phyloP scores from a whole-genome alignment of 2,888 invertebrate species.

The Lepidocyrtoides sp. region DNA sequence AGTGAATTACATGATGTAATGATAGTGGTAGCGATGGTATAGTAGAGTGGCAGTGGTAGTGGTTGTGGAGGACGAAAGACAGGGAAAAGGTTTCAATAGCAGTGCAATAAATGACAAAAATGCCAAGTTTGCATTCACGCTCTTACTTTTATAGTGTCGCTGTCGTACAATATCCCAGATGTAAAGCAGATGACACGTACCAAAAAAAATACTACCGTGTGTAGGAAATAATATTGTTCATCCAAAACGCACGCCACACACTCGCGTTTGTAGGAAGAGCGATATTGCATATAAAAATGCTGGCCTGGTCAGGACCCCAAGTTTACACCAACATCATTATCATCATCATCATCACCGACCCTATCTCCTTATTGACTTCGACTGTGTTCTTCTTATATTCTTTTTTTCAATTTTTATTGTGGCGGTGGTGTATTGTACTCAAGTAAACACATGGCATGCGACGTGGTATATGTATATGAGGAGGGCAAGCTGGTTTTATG shows the following conservation, averaged over 20 bases:
- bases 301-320: conserved; percentile 35
- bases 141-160: conserved; percentile 65
- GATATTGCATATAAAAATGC: conserved; percentile 48
- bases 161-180: conserved; percentile 76
- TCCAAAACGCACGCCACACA: neutral
- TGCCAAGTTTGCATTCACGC: conserved; percentile 76
- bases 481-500: conserved; percentile 49
- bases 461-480: neutral
- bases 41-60: too few relatives aligned
- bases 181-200: conserved; percentile 79
- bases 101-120: conserved; percentile 76
- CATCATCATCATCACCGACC: neutral
- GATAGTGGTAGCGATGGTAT: too few relatives aligned
- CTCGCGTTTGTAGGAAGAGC: neutral
- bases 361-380: conserved; percentile 15
- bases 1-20: conserved; percentile 65
- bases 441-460: conserved; percentile 66
- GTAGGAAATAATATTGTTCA: conserved; percentile 12
- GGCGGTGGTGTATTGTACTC: neutral
- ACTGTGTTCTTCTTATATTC: conserved; percentile 1
- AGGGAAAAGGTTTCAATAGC: conserved; percentile 58
- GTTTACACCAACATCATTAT: conserved; percentile 4
- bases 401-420: conserved; percentile 38
- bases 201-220: conserved; percentile 22
- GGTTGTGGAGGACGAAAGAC: conserved; percentile 32